Percentiles rank a stretch among this genome's conserved stretches.
phyloP scores from a whole-genome alignment of 2,888 invertebrate species.

The Tachina grossa region DNA sequence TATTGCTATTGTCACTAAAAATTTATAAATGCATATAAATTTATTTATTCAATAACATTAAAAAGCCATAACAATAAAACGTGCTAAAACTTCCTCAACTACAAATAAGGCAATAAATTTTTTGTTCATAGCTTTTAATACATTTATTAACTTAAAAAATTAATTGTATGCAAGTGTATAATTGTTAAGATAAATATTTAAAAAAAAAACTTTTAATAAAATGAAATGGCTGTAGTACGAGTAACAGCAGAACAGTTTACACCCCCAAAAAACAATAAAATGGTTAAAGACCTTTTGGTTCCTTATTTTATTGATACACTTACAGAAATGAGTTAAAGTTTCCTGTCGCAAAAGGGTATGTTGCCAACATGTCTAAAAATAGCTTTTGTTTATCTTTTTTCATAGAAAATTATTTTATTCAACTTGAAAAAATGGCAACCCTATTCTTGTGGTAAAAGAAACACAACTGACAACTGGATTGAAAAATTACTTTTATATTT shows the following conservation, averaged over 20 bases:
- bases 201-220: neutral
- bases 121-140: constrained; percentile 10
- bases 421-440: no score
- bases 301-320: neutral
- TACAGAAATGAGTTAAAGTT: neutral
- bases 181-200: constrained; percentile 12
- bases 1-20: constrained; percentile 5
- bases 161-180: neutral
- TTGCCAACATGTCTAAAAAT: no score
- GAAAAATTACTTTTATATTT: no score
- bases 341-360: no score
- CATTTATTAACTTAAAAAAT: constrained; percentile 19
- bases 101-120: constrained; percentile 13
- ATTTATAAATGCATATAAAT: neutral
- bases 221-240: neutral
- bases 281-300: constrained; percentile 23
- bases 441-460: no score
- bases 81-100: constrained; percentile 59
- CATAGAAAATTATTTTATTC: no score
- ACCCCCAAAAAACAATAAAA: constrained; percentile 9
- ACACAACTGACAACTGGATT: no score
- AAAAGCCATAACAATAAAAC: constrained; percentile 37
- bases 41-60: constrained; percentile 30
- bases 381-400: no score
- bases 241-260: neutral